Percentiles rank a stretch among this genome's conserved stretches.
These are phyloP conservation scores for Phyto melanocephala DNA, from an alignment of 2,888 invertebrate species.

Conservation along the genomic window DNA sequence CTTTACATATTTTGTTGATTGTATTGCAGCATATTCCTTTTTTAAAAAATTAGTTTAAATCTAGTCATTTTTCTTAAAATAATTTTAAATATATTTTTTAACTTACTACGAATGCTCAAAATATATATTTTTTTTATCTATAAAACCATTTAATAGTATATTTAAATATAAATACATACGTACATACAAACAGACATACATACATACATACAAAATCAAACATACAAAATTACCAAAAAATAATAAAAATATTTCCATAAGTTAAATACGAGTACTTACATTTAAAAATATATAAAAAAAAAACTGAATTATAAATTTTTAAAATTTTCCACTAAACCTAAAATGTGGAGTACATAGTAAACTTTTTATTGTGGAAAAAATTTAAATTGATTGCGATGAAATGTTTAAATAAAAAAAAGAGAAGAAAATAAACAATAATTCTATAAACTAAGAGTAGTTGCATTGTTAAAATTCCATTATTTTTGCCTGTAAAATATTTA, in stretches of 20 bases:
- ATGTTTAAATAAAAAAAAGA: constrained; percentile 9
- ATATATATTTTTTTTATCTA: constrained; percentile 19
- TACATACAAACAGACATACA: neutral
- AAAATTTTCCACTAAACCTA: neutral
- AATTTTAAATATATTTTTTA: neutral
- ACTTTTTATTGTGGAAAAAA: constrained; percentile 19
- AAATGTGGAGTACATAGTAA: neutral
- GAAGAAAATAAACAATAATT: neutral
- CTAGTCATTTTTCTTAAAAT: constrained; percentile 43
- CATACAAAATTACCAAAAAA: neutral
- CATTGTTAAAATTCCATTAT: constrained; percentile 36
- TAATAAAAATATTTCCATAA: constrained; percentile 12
- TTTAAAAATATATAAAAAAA: neutral
- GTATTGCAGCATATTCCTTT: no score
- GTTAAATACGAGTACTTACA: neutral
- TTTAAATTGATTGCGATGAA: constrained; percentile 1
- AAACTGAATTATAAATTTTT: constrained; percentile 14
- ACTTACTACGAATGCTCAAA: constrained; percentile 53
- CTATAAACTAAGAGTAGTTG: constrained; percentile 6
- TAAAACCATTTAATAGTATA: neutral
- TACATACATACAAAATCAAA: neutral
- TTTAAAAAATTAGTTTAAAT: constrained; percentile 13
- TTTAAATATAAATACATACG: constrained; percentile 1
- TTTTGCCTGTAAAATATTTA: constrained; percentile 45
- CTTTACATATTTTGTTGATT: no score